Conservation (phyloP, 2,888 invertebrate species). For the Calameuta pallipes region DNA sequence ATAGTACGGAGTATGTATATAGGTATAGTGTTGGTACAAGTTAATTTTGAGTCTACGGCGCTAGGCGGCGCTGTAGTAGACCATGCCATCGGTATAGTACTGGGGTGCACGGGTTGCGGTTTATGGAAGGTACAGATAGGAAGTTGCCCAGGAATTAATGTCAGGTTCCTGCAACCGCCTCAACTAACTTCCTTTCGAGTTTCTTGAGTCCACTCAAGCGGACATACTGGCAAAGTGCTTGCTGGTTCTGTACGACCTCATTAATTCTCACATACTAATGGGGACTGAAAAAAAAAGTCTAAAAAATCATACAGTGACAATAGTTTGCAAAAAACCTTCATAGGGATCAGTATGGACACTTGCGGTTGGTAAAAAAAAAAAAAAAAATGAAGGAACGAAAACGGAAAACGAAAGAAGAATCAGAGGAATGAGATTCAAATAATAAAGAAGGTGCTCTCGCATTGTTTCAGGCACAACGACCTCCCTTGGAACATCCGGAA, state of each 20-base stretch:
- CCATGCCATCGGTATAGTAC: neutral
- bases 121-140: neutral
- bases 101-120: neutral
- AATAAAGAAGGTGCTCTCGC: neutral
- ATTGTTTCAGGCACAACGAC: slow-evolving; percentile 82
- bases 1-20: neutral
- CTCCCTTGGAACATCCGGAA: slow-evolving; percentile 92
- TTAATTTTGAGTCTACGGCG: neutral
- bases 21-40: neutral
- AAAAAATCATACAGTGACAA: neutral
- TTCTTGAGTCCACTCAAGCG: neutral
- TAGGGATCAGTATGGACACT: neutral
- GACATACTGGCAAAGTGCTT: neutral
- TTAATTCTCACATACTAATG: neutral
- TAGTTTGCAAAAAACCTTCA: neutral
- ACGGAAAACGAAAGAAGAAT: neutral
- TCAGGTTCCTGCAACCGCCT: neutral
- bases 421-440: neutral
- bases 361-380: neutral
- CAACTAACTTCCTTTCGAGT: neutral
- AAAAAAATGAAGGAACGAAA: no score
- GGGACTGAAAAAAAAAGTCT: neutral
- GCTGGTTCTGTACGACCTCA: neutral
- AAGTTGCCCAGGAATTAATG: neutral
- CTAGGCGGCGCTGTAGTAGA: neutral